These are phyloP conservation scores for Ceriagrion tenellum DNA, from an alignment of 2,888 invertebrate species.

Conservation along the genomic window DNA sequence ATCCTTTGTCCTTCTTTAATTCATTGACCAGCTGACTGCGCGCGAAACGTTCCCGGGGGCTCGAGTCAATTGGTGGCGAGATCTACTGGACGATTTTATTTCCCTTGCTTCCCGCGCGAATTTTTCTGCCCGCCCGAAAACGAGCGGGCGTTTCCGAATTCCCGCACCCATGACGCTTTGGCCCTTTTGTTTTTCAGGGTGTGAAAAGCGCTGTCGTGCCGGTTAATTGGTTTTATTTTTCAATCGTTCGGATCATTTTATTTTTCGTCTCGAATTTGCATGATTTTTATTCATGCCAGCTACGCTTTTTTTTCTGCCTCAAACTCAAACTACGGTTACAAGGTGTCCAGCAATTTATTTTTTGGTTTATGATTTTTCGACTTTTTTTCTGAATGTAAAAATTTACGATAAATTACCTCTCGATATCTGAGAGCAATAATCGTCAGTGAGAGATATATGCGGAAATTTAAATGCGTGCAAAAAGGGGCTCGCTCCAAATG, in stretches of 20 bases:
- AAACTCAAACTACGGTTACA: too few relatives aligned
- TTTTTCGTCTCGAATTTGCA: background rate
- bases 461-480: too few relatives aligned
- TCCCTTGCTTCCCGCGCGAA: background rate
- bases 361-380: too few relatives aligned
- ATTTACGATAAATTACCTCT: too few relatives aligned
- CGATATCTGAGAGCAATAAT: too few relatives aligned
- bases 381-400: too few relatives aligned
- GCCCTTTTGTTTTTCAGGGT: background rate
- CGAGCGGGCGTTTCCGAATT: background rate
- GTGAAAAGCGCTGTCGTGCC: background rate
- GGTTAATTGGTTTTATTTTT: background rate
- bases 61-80: background rate
- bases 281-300: background rate
- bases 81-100: background rate
- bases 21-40: slow-evolving; percentile 28
- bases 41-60: background rate
- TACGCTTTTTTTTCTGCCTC: background rate
- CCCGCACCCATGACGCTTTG: background rate
- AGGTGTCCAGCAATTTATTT: too few relatives aligned
- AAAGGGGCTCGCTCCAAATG: too few relatives aligned
- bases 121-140: background rate
- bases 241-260: background rate
- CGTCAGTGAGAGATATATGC: too few relatives aligned
- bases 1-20: background rate